phyloP scores from a whole-genome alignment of 1,140 invertebrate species.

The Diorhabda elongata region DNA sequence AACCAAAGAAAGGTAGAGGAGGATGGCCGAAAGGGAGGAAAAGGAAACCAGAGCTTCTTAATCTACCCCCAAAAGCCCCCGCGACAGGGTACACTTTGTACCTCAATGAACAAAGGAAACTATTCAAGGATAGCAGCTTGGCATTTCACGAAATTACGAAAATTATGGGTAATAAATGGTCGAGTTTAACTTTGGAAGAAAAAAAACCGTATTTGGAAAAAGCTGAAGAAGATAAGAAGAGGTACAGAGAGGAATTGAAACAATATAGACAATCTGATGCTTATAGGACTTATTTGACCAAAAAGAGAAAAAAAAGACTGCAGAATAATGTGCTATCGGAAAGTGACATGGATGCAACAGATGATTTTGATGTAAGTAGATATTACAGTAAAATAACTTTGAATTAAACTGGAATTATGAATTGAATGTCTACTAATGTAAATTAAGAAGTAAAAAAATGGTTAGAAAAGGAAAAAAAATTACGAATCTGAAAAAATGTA shows the following conservation, averaged over 20 bases:
- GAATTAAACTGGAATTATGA: too few relatives aligned
- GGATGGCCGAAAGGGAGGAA: constrained; percentile 62
- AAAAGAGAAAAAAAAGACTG: constrained; percentile 51
- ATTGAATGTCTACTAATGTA: too few relatives aligned
- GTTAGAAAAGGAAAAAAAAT: too few relatives aligned
- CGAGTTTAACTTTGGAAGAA: constrained; percentile 50
- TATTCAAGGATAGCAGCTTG: constrained; percentile 53
- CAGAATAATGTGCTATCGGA: constrained; percentile 52
- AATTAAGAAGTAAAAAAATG: too few relatives aligned
- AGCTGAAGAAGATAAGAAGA: constrained; percentile 55
- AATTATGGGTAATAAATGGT: constrained; percentile 58
- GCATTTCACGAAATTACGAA: constrained; percentile 53
- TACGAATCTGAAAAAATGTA: too few relatives aligned
- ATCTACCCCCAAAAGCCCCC: constrained; percentile 55
- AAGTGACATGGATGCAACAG: constrained; percentile 53
- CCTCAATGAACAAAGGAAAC: constrained; percentile 54
- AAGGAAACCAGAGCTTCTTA: constrained; percentile 52
- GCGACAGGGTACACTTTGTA: constrained; percentile 57
- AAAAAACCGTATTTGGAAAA: constrained; percentile 55
- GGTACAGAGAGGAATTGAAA: constrained; percentile 56
- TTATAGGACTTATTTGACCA: constrained; percentile 53
- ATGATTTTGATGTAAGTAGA: constrained; percentile 52
- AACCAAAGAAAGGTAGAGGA: constrained; percentile 51
- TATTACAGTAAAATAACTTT: background rate
- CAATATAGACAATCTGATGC: constrained; percentile 56